phyloP scores from a whole-genome alignment of 2,888 invertebrate species.

The Lordiphosa fenestrarum region DNA sequence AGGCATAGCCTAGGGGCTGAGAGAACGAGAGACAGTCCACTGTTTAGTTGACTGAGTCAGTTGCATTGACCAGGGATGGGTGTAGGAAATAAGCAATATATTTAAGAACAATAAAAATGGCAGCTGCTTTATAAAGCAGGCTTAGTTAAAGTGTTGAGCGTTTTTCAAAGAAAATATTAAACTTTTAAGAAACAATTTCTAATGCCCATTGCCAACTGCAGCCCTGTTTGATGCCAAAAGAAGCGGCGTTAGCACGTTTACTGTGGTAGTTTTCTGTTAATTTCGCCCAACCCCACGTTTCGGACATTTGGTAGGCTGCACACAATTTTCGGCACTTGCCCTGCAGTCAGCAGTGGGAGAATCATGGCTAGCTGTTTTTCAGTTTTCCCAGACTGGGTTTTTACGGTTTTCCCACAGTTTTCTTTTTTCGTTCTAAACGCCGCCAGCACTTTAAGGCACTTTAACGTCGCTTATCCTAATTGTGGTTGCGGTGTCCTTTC shows the following conservation, averaged over 20 bases:
- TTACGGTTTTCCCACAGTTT: too few relatives aligned
- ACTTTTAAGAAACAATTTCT: neutral
- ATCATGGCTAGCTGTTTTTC: too few relatives aligned
- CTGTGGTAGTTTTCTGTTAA: constrained; percentile 48
- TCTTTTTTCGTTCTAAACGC: constrained; percentile 37
- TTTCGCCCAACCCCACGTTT: constrained; percentile 26
- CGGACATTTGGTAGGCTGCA: constrained; percentile 45
- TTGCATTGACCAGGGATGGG: constrained; percentile 47
- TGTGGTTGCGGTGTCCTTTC: constrained; percentile 55
- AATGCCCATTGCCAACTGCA: constrained; percentile 12
- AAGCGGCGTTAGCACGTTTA: constrained; percentile 48
- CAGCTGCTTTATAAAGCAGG: neutral
- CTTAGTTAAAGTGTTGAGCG: too few relatives aligned
- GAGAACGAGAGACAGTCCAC: constrained; percentile 46
- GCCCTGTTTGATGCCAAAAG: constrained; percentile 21
- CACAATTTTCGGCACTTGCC: constrained; percentile 39
- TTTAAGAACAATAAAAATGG: neutral
- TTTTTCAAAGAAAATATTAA: too few relatives aligned
- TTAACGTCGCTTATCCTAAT: constrained; percentile 68
- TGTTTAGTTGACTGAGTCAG: constrained; percentile 42
- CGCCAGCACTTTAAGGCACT: constrained; percentile 54
- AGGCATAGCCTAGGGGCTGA: constrained; percentile 2
- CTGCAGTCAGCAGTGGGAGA: constrained; percentile 30
- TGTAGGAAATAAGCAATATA: neutral
- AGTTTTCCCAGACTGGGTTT: too few relatives aligned